These are phyloP conservation scores for Pavo muticus DNA, from an alignment of 2,113 vertebrate genomes.

Conservation along the genomic window DNA sequence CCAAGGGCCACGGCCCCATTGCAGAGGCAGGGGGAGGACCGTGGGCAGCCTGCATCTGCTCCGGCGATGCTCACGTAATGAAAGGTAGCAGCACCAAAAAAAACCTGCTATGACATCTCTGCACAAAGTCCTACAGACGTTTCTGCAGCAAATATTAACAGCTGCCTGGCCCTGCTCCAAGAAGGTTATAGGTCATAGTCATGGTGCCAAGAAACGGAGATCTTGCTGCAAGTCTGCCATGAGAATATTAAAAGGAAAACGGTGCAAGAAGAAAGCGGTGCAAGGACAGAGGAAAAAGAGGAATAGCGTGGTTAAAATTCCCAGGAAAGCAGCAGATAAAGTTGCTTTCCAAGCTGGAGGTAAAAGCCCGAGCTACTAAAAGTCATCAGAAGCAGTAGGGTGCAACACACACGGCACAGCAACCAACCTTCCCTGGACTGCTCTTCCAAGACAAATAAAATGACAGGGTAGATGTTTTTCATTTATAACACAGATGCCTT, in stretches of 20 bases:
- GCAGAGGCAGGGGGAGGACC: rapidly evolving
- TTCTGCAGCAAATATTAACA: background rate
- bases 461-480: background rate
- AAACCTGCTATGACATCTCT: background rate
- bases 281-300: background rate
- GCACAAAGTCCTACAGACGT: background rate
- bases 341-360: background rate
- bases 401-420: background rate
- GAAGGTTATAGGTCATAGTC: background rate
- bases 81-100: background rate
- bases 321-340: background rate
- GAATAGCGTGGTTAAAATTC: background rate
- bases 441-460: background rate
- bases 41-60: background rate
- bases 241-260: background rate
- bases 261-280: background rate
- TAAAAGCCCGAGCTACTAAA: conserved; percentile 23
- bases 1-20: rapidly evolving
- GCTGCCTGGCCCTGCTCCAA: background rate
- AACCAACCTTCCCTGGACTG: background rate
- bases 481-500: background rate
- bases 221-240: background rate
- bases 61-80: rapidly evolving
- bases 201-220: background rate
- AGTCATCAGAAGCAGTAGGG: background rate